Evolutionary conservation across 2,113 vertebrate species (phyloP), one percentile per base, ranked within the genome.

Genomic region (Glaucidium brasilianum): DNA sequence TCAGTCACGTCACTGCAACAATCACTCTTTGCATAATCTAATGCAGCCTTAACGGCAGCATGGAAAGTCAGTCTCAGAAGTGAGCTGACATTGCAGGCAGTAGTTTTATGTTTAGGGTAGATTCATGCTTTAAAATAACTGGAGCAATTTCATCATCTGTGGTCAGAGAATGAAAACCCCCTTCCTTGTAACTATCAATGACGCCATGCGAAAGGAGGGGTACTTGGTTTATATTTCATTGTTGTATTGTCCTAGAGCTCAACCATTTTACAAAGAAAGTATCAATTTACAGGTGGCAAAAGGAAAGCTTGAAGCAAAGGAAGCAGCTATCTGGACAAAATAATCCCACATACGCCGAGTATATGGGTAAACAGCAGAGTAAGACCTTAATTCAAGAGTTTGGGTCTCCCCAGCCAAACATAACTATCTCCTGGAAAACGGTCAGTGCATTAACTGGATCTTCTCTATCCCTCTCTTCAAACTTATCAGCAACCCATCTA

Each of bases 301-400:
- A 29, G 29, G 22, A 53, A 89, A 62, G 22, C 11, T 81, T 81
- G 32, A 15, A 80, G 64, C 27, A 41, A 37, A 73, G 16, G 21
- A 68, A 47, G 27, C 27, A 56, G 35, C 16, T 64, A 5, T 15
- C 19, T 0, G 2, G 35, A 39, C 30, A 32, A 85, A 59, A 26
- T 45, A 9, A 25, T 41, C 43, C 53, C 3, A 1, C 8, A 1
- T 3, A 7, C 7, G 0, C 6, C 17, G 8, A 32, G 7, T 5
- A 1, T 23, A 29, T 35, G 39, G 11, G 4, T 43, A 34, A 30
- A 52, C 88, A 63, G 27, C 45, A 58, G 55, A 73, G 47, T 12
- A 41, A 74, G n/a, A 41, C 3, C 45, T 68, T 16, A 45, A 84
- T 82, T 60, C 58, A 77, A 39, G 58, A 39, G 34, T 41, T 59